A percentile compares a stretch with the other conserved stretches of the same genome.
These are phyloP conservation scores for Phylloscopus trochiloides DNA, from an alignment of 2,113 vertebrate species.

Conservation along the genomic window DNA sequence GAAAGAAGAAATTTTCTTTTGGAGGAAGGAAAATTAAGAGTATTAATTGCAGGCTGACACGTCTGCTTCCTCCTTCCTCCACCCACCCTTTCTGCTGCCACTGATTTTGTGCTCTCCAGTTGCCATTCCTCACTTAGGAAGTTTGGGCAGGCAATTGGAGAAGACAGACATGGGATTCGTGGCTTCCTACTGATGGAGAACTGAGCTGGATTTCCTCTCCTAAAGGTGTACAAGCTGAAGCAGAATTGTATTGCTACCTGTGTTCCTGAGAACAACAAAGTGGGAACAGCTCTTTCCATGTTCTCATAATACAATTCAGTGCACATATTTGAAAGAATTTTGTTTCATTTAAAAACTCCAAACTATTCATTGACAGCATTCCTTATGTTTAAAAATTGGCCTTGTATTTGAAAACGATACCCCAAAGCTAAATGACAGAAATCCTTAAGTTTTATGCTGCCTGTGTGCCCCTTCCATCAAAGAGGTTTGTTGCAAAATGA, in stretches of 20 bases:
- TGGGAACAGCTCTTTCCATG: not conserved
- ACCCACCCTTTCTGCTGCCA: not conserved
- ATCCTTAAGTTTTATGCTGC: not conserved
- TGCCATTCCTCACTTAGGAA: not conserved
- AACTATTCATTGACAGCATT: not conserved
- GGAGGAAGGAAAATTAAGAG: not conserved
- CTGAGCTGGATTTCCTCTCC: not conserved
- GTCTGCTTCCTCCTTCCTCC: not conserved
- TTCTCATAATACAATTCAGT: not conserved
- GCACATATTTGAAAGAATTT: not conserved
- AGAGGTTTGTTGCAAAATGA: not conserved
- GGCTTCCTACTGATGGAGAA: not conserved
- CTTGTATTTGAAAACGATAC: not conserved
- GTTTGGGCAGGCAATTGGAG: not conserved
- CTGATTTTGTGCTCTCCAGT: not conserved
- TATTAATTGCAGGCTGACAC: not conserved
- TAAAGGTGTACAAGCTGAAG: not conserved
- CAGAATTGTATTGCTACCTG: not conserved
- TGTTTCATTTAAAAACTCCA: not conserved
- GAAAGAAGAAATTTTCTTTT: not conserved
- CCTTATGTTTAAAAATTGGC: not conserved
- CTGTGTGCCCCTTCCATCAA: not conserved
- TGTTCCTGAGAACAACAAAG: not conserved
- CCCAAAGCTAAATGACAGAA: not conserved
- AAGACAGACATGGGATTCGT: not conserved